A percentile compares a stretch with the other conserved stretches of the same genome.
phyloP scores from a whole-genome alignment of 2,797 vertebrate species.

The Arctocebus calabarensis region DNA sequence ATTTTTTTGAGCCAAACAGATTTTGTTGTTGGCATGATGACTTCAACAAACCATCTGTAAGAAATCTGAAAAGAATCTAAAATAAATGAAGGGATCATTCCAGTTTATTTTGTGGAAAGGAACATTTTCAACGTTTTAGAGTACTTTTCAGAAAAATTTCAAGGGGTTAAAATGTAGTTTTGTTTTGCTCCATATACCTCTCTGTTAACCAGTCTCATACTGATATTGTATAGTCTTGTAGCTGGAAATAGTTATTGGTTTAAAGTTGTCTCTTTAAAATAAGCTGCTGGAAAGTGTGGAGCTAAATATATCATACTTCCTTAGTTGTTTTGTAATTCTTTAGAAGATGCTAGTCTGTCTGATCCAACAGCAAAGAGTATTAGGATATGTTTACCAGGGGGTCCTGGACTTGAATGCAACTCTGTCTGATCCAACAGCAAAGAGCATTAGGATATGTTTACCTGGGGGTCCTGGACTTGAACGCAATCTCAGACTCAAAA shows the following conservation, averaged over 20 bases:
- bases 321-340: not conserved
- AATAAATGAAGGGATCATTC: constrained; percentile 70
- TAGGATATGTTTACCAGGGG: not conserved
- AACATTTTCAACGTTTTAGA: constrained; percentile 60
- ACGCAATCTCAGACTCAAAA: not conserved
- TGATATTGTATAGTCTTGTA: rapidly evolving
- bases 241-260: not conserved
- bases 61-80: constrained; percentile 66
- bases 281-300: not conserved
- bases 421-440: not conserved
- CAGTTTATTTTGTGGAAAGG: constrained; percentile 52
- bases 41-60: constrained; percentile 72
- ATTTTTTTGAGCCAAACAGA: constrained; percentile 64
- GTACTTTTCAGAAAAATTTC: constrained; percentile 10
- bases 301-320: not conserved
- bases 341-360: not conserved
- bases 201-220: not conserved
- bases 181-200: not conserved
- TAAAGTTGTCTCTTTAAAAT: not conserved
- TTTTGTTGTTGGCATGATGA: constrained; percentile 58
- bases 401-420: not conserved
- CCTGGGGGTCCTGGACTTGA: not conserved
- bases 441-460: not conserved
- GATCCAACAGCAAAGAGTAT: not conserved
- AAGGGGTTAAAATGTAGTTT: not conserved